Evolutionary conservation across 2,888 invertebrate species (phyloP), one percentile per base, ranked within the genome.

Genomic region (Meteorus colon): DNA sequence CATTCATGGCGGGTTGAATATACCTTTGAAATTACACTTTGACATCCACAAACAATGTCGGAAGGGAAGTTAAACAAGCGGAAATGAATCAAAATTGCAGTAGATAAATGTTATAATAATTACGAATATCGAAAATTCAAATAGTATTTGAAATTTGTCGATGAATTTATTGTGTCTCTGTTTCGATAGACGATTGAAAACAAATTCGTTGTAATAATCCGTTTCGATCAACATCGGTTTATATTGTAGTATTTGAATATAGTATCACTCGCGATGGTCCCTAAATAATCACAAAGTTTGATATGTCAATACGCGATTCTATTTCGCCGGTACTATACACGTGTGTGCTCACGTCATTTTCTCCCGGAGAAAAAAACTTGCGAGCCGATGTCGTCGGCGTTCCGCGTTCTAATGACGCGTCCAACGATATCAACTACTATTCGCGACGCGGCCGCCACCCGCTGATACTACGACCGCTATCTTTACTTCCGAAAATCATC

Each of bases 401-500:
- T 86, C 83, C 87, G 85, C 85, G 86, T 83, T 86, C 83, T 84
- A 87, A 85, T 88, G 88, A 84, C 79, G 82, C 77, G 69, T 75
- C 74, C 75, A 67, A 80, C 81, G 81, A 80, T 72, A 77, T 83
- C 79, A 82, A 81, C 77, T 81, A 76, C 75, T 78, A 73, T 77
- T 78, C 73, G 75, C 59, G 55, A 74, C 73, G 51, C 73, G 59
- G 69, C 51, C 63, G 27, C 59, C 63, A 19, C 72, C 62, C 71
- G 27, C 71, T 31, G n/a, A 29, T 63, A 62, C 48, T 14, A 29
- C 68, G 71, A 68, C 45, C 73, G 70, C 71, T 70, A 48, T 71
- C 60, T 70, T 59, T 63, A 67, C 27, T 27, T 29, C n/a, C 72
- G 45, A 62, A 37, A 71, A 62, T 45, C 45, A 55, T 37, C 24